Conservation (phyloP, 2,888 invertebrate species). For the Tetragonula carbonaria region DNA sequence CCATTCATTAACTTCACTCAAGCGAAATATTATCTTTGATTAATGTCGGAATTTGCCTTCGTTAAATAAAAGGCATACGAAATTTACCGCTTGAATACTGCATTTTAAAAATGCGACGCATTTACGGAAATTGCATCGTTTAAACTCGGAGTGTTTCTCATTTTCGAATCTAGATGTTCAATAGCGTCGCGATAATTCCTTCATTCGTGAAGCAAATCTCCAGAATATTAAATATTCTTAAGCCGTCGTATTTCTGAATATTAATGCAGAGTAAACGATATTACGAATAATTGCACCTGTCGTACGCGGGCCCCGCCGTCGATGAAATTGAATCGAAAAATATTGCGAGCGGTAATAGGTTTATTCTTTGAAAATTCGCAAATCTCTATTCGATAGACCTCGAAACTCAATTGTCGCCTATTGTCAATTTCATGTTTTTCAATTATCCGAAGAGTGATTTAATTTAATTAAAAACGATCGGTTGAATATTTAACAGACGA, state of each 20-base stretch:
- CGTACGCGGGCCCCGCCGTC: too few relatives aligned
- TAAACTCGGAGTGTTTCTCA: not conserved
- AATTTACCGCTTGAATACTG: not conserved
- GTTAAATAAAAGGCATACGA: not conserved
- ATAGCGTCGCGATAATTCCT: not conserved
- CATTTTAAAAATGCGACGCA: too few relatives aligned
- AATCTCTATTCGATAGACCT: not conserved
- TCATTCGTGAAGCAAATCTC: not conserved
- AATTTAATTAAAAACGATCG: not conserved
- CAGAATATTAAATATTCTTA: not conserved
- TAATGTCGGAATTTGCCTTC: not conserved
- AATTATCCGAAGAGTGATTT: not conserved
- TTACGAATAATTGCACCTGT: not conserved
- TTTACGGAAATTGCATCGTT: not conserved
- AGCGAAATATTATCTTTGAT: not conserved
- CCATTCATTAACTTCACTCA: not conserved
- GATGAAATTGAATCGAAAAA: not conserved
- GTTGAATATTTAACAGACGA: not conserved
- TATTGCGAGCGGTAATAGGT: too few relatives aligned
- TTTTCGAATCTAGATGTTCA: not conserved
- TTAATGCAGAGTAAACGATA: slow-evolving; percentile 15
- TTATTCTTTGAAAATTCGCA: not conserved
- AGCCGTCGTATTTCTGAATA: not conserved
- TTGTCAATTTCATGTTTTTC: not conserved
- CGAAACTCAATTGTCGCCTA: not conserved